These are phyloP conservation scores for Polydrusus cervinus DNA, from an alignment of 2,888 invertebrate species.

Conservation along the genomic window DNA sequence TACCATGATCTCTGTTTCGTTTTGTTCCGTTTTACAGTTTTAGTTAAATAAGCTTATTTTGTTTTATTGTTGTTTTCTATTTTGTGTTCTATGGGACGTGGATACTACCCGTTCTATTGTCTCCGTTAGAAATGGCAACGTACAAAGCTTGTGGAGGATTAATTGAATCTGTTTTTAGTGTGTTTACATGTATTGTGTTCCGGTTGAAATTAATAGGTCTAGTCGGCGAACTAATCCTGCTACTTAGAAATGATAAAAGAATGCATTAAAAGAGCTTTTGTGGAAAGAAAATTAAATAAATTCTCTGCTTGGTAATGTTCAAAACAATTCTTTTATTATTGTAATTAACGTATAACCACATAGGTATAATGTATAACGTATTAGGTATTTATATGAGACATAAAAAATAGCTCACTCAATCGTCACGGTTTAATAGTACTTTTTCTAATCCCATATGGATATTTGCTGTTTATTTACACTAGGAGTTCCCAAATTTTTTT, in stretches of 20 bases:
- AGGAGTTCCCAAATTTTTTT: too few species aligned
- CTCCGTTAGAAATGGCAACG: constrained; percentile 40
- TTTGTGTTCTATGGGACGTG: constrained; percentile 44
- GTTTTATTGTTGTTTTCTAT: constrained; percentile 56
- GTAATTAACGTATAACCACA: too few species aligned
- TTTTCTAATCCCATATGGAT: too few species aligned
- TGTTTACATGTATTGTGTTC: constrained; percentile 54
- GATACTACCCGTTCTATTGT: constrained; percentile 43
- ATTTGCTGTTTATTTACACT: too few species aligned
- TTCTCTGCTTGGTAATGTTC: neutral
- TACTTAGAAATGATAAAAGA: constrained; percentile 31
- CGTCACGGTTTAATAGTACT: too few species aligned
- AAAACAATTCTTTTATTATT: neutral
- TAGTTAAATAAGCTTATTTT: constrained; percentile 59
- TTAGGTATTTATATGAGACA: too few species aligned
- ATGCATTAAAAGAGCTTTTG: constrained; percentile 18
- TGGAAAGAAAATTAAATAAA: constrained; percentile 10
- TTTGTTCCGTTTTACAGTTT: constrained; percentile 57
- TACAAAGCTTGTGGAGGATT: constrained; percentile 48
- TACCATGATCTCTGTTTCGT: constrained; percentile 57
- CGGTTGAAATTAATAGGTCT: constrained; percentile 49
- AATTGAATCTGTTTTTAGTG: constrained; percentile 53
- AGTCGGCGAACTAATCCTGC: constrained; percentile 34
- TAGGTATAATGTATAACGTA: too few species aligned
- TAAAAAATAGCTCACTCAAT: too few species aligned